Evolutionary conservation across 2,113 vertebrate genomes (phyloP).

Genomic region (Rafetus swinhoei): DNA sequence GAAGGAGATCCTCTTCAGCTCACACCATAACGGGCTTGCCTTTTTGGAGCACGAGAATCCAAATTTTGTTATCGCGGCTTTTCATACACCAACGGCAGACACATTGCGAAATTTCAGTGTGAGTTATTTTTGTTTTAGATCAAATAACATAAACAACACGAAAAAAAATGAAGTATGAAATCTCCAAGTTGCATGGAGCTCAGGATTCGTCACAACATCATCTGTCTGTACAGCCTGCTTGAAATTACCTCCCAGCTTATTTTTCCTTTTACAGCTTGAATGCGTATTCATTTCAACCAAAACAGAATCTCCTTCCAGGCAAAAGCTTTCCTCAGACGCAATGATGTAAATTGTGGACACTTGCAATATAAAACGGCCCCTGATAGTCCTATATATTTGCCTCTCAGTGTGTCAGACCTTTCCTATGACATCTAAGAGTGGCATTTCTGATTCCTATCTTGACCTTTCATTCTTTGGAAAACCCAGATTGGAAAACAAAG

Average conservation of each 20-base stretch:
- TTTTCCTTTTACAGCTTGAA: not conserved
- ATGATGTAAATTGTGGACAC: not conserved
- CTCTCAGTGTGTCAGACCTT: not conserved
- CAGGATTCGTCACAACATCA: not conserved
- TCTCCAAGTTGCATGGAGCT: not conserved
- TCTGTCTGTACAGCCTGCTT: not conserved
- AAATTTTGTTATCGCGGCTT: accelerated
- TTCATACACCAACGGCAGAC: not conserved
- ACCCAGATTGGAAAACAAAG: accelerated
- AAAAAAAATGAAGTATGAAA: not conserved
- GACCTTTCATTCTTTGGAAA: not conserved
- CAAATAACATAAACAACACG: accelerated
- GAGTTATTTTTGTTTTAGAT: not conserved
- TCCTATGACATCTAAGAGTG: not conserved
- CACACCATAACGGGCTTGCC: not conserved
- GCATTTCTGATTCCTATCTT: not conserved
- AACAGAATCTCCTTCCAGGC: not conserved
- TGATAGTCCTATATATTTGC: not conserved
- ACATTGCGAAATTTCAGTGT: not conserved
- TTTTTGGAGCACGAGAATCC: not conserved
- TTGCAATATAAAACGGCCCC: not conserved
- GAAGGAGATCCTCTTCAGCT: accelerated
- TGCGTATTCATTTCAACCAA: not conserved
- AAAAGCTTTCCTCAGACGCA: not conserved
- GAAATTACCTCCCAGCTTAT: not conserved